phyloP scores from a whole-genome alignment of 2,888 invertebrate genomes.

The Macrophya alboannulata region DNA sequence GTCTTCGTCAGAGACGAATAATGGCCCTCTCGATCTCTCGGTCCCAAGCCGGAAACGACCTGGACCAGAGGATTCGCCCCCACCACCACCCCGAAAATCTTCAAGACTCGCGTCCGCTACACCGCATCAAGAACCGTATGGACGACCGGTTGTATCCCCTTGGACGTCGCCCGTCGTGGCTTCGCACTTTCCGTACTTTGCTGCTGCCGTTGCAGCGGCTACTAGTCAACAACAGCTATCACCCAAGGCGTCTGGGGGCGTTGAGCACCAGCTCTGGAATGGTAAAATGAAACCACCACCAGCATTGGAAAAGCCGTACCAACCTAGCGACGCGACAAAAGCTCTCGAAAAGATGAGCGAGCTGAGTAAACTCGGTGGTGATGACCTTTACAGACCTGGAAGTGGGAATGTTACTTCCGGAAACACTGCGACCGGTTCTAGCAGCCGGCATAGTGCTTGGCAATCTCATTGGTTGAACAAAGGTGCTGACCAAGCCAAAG shows the following conservation, averaged over 20 bases:
- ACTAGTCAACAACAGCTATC: conserved; percentile 83
- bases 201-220: conserved; percentile 89
- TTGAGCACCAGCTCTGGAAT: conserved; percentile 84
- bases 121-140: conserved; percentile 81
- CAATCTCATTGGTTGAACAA: conserved; percentile 99
- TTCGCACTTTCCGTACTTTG: conserved; percentile 91
- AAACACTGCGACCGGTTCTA: conserved; percentile 65
- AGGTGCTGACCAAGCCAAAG: conserved; percentile 96
- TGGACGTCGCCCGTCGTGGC: conserved; percentile 91
- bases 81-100: conserved; percentile 84
- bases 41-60: conserved; percentile 89
- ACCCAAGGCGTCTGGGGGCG: conserved; percentile 84
- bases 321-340: conserved; percentile 91
- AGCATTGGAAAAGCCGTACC: conserved; percentile 76
- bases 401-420: conserved; percentile 79
- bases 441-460: conserved; percentile 94
- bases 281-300: conserved; percentile 90
- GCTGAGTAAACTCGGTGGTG: conserved; percentile 91
- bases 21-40: conserved; percentile 91
- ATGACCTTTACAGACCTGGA: conserved; percentile 87
- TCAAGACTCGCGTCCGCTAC: conserved; percentile 80
- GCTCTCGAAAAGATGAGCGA: conserved; percentile 96
- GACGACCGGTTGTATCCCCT: conserved; percentile 87
- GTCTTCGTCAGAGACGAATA: conserved; percentile 81
- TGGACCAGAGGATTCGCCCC: conserved; percentile 84